Evolutionary conservation across 1,140 invertebrate species (phyloP).

Genomic region (Drosophila pseudoananassae): DNA sequence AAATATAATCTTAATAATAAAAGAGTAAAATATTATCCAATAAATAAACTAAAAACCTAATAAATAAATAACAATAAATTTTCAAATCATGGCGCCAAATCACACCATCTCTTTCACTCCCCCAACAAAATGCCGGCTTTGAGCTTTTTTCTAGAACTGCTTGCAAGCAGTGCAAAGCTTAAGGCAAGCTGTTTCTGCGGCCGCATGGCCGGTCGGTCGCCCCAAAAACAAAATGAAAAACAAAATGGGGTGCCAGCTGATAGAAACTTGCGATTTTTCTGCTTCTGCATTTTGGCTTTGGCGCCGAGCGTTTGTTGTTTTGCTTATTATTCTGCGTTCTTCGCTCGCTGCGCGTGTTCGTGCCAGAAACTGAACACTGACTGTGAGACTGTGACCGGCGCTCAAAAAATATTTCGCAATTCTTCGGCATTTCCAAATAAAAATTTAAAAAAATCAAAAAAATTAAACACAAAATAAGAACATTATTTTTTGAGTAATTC

Average conservation of each 20-base stretch:
- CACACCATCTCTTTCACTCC: not conserved
- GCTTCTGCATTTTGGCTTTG: slow-evolving; percentile 50
- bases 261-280: slow-evolving; percentile 42
- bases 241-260: slow-evolving; percentile 22
- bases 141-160: slow-evolving; percentile 14
- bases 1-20: too few species aligned
- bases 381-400: slow-evolving; percentile 62
- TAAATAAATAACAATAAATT: not conserved
- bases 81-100: slow-evolving; percentile 8
- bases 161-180: slow-evolving; percentile 38
- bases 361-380: slow-evolving; percentile 30
- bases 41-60: not conserved
- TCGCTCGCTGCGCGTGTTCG: slow-evolving; percentile 57
- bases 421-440: slow-evolving; percentile 26
- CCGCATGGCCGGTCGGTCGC: slow-evolving; percentile 7
- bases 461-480: slow-evolving; percentile 24
- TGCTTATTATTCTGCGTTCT: slow-evolving; percentile 66
- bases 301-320: slow-evolving; percentile 53
- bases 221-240: slow-evolving; percentile 12
- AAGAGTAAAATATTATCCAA: not conserved
- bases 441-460: slow-evolving; percentile 13
- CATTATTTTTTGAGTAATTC: slow-evolving; percentile 17
- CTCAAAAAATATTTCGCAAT: slow-evolving; percentile 52
- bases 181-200: not conserved
- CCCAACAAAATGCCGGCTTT: not conserved